A percentile compares a stretch with the other conserved stretches of the same genome.
Conservation (phyloP, 2,888 invertebrate species). For the Auanema sp. region DNA sequence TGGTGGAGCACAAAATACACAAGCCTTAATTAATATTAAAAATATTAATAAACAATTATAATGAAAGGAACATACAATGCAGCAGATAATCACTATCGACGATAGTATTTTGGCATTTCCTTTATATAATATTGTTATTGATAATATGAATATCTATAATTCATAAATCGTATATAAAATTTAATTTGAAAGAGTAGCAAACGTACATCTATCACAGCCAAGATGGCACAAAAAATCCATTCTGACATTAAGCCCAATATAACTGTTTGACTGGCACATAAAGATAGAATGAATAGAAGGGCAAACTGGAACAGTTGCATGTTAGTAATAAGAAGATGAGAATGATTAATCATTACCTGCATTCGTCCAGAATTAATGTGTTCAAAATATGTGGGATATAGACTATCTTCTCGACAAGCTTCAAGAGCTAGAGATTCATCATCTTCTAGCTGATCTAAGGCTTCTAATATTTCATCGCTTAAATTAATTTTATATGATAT, state of each 20-base stretch:
- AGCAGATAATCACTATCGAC: slow-evolving; percentile 28
- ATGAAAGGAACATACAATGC: slow-evolving; percentile 24
- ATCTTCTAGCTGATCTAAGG: slow-evolving; percentile 17
- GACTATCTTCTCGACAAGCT: slow-evolving; percentile 28
- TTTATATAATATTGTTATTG: slow-evolving; percentile 29
- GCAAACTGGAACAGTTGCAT: slow-evolving; percentile 21
- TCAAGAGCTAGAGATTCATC: slow-evolving; percentile 21
- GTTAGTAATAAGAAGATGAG: too few relatives aligned
- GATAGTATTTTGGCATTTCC: slow-evolving; percentile 33
- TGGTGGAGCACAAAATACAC: slow-evolving; percentile 34
- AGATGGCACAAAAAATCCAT: slow-evolving; percentile 13
- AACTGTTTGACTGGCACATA: slow-evolving; percentile 13
- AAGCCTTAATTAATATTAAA: slow-evolving; percentile 29
- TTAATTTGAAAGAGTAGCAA: neutral
- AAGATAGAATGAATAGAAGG: slow-evolving; percentile 15
- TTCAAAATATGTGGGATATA: slow-evolving; percentile 48
- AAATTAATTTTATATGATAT: neutral
- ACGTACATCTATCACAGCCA: slow-evolving; percentile 16
- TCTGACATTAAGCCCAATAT: slow-evolving; percentile 2
- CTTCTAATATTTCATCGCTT: slow-evolving; percentile 20
- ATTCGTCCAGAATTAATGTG: slow-evolving; percentile 47
- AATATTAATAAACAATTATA: neutral
- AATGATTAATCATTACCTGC: slow-evolving; percentile 29
- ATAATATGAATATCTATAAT: slow-evolving; percentile 22
- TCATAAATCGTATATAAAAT: neutral